Conservation (phyloP, 2,888 invertebrate species). For the Andricus quercusramuli region DNA sequence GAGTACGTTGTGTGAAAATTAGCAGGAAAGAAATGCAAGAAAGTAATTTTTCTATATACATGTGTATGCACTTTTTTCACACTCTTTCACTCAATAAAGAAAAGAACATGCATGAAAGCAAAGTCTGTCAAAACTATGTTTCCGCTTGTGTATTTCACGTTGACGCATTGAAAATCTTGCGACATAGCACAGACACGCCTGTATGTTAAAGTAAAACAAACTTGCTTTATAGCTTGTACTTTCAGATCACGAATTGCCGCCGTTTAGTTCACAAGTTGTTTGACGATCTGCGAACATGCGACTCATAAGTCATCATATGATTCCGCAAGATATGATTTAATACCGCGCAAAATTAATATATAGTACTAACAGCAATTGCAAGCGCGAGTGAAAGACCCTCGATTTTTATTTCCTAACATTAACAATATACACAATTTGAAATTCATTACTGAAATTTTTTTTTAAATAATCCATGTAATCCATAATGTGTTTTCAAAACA, state of each 20-base stretch:
- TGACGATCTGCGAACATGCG: slow-evolving; percentile 25
- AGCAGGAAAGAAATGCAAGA: not conserved
- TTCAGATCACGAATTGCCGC: slow-evolving; percentile 3
- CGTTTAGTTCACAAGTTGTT: not conserved
- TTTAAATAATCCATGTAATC: too few relatives aligned
- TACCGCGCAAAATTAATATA: not conserved
- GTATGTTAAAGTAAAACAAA: slow-evolving; percentile 26
- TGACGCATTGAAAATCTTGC: not conserved
- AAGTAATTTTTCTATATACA: too few relatives aligned
- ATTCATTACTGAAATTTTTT: too few relatives aligned
- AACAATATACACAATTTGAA: too few relatives aligned
- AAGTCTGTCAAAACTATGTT: slow-evolving; percentile 22
- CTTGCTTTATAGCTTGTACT: slow-evolving; percentile 11
- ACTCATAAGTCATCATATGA: not conserved
- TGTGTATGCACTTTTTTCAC: too few relatives aligned
- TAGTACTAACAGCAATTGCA: too few relatives aligned
- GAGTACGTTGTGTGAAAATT: not conserved
- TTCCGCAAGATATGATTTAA: not conserved
- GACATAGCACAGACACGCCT: not conserved
- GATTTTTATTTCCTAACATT: too few relatives aligned
- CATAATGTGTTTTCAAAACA: too few relatives aligned
- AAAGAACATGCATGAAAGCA: not conserved
- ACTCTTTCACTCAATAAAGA: not conserved
- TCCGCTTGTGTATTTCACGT: slow-evolving; percentile 5
- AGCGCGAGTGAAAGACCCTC: too few relatives aligned